These are phyloP conservation scores for Elgaria multicarinata DNA, from an alignment of 2,113 vertebrate genomes.

Conservation along the genomic window DNA sequence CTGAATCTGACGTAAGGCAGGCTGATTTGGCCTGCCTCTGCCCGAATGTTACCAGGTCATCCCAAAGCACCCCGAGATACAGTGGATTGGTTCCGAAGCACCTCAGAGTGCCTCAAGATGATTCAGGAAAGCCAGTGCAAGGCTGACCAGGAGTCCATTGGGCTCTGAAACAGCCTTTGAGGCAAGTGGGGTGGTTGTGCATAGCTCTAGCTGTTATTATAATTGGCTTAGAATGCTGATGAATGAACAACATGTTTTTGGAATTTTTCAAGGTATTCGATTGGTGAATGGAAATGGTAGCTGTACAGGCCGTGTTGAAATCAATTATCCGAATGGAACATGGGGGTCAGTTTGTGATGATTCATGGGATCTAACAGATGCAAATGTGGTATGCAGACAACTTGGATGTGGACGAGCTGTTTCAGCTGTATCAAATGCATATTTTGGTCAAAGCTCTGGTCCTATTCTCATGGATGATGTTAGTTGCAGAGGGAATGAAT, in stretches of 20 bases:
- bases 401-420: background rate
- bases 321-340: accelerated
- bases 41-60: too few relatives aligned
- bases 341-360: conserved; percentile 26
- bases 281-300: background rate
- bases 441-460: conserved; percentile 6
- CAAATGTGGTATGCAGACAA: background rate
- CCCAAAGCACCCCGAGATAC: too few relatives aligned
- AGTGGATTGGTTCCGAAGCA: too few relatives aligned
- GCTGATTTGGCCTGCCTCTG: too few relatives aligned
- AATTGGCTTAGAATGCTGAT: background rate
- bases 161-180: too few relatives aligned
- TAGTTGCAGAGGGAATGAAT: background rate
- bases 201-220: too few relatives aligned
- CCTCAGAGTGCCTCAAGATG: too few relatives aligned
- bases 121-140: too few relatives aligned
- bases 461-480: background rate
- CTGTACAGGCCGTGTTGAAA: conserved; percentile 15
- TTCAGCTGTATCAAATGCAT: accelerated
- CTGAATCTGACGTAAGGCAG: too few relatives aligned
- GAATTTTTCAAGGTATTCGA: background rate
- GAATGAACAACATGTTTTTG: background rate
- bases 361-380: background rate
- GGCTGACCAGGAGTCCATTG: too few relatives aligned
- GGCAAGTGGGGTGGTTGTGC: too few relatives aligned